Evolutionary conservation across 2,113 vertebrate genomes (phyloP).

Genomic region (Hippocampus abdominalis): DNA sequence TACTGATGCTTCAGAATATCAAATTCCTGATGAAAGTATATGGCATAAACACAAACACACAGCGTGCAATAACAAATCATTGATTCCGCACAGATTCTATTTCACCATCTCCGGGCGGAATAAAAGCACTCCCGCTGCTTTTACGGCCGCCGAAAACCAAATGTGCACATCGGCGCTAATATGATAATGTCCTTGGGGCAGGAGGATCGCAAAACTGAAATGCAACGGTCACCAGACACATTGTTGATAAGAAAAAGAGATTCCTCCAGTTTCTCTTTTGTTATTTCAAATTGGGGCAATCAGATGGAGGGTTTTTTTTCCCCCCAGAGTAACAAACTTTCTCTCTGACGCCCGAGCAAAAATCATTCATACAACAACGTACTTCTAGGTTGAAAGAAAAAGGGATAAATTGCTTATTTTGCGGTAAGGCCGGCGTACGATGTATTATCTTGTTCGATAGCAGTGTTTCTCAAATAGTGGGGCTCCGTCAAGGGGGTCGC

Average conservation of each 20-base stretch:
- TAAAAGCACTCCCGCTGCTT: conserved; percentile 13
- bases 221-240: conserved; percentile 23
- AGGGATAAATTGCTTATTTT: conserved; percentile 38
- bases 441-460: conserved; percentile 37
- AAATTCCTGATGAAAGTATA: background rate
- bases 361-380: conserved; percentile 34
- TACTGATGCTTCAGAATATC: background rate
- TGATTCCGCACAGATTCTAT: conserved; percentile 17
- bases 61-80: conserved; percentile 8
- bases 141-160: conserved; percentile 19
- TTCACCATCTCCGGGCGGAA: conserved; percentile 7
- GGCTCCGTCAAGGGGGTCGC: too few species aligned
- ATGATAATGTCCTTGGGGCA: conserved; percentile 14
- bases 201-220: conserved; percentile 39
- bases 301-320: conserved; percentile 23
- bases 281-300: conserved; percentile 61
- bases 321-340: conserved; percentile 44
- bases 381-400: conserved; percentile 32
- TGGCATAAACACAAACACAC: conserved; percentile 2
- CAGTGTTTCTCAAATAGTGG: too few species aligned
- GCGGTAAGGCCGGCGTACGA: conserved; percentile 24
- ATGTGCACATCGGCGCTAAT: conserved; percentile 21
- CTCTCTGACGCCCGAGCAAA: conserved; percentile 21
- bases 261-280: conserved; percentile 58
- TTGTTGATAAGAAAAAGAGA: conserved; percentile 34